A percentile compares a stretch with the other conserved stretches of the same genome.
These are phyloP conservation scores for Caenorhabditis briggsae DNA, from an alignment of 1,140 invertebrate genomes.

Conservation along the genomic window DNA sequence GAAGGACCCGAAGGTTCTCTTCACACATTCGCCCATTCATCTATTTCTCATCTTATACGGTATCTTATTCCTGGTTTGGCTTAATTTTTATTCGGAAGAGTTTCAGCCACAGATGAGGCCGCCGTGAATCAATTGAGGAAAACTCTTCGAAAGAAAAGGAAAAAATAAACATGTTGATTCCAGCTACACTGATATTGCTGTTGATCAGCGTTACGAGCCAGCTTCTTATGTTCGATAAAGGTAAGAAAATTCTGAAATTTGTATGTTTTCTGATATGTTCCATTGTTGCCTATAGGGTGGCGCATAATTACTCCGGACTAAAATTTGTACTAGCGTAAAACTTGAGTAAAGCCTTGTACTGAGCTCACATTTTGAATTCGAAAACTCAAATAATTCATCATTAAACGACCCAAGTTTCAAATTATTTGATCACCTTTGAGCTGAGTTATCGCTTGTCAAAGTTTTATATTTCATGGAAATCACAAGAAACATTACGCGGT, in stretches of 20 bases:
- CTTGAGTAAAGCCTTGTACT: too few relatives aligned
- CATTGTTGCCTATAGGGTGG: too few relatives aligned
- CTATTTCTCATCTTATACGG: slow-evolving; percentile 12
- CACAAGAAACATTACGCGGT: too few relatives aligned
- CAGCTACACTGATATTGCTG: not conserved
- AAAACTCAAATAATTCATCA: too few relatives aligned
- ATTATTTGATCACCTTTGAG: too few relatives aligned
- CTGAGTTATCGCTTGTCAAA: too few relatives aligned
- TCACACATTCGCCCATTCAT: not conserved
- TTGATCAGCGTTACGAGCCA: slow-evolving; percentile 34
- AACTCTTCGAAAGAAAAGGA: not conserved
- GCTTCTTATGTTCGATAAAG: slow-evolving; percentile 64
- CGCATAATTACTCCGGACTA: too few relatives aligned
- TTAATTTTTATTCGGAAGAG: not conserved
- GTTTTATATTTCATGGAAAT: too few relatives aligned
- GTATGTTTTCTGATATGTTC: too few relatives aligned
- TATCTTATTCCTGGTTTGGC: not conserved
- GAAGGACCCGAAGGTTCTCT: not conserved
- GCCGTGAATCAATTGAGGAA: slow-evolving; percentile 26
- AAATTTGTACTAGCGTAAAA: too few relatives aligned
- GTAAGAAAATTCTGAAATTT: slow-evolving; percentile 30
- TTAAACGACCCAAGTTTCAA: too few relatives aligned
- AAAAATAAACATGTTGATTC: slow-evolving; percentile 2
- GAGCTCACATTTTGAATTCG: too few relatives aligned
- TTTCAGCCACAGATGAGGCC: slow-evolving; percentile 51